Evolutionary conservation across 1,140 invertebrate genomes (phyloP), one percentile per base, ranked within the genome.

Genomic region (Rhyacophila brunnea): DNA sequence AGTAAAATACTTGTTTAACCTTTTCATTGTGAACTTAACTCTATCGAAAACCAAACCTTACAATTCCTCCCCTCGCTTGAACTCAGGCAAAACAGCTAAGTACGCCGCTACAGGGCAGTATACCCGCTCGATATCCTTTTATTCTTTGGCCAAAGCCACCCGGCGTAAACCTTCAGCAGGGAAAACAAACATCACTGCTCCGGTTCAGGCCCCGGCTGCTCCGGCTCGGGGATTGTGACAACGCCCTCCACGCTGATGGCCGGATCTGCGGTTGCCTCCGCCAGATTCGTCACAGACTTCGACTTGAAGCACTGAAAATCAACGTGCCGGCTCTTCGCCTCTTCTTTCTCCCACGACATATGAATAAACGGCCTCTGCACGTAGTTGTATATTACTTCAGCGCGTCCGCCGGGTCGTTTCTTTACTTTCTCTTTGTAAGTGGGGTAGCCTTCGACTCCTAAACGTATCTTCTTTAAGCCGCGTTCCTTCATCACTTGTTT

Each of bases 271-370:
- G 93, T 91, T 4, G 93, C 90, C 75, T 94, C 90, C 0, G 92
- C 93, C 34, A 96, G 77, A 78, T 96, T 96, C 2, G 94, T 96
- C 0, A 95, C 93, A 0, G 92, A 95, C 71, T 96, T 96, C 0
- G 92, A 94, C 74, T 95, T 95, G 9, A 96, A 92, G 70, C 94
- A 96, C 77, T 96, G 90, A 74, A 99, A 99, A 75, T 99, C 98
- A 0, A 99, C 98, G 75, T 99, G 98, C 5, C 98, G 86, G 73
- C 94, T 97, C 70, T 98, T 98, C 0, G 96, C 96, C 72, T 99
- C 98, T 70, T 99, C 96, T 67, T 99, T 99, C 73, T 99, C 98
- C 98, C 98, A 99, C 0, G 96, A 99, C 93, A 99, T 98, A 67
- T 97, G 94, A 42, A 99, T 93, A 73, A 99, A 99, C 0, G 98